A percentile compares a stretch with the other conserved stretches of the same genome.
Evolutionary conservation across 2,797 vertebrate species (phyloP).

Genomic region (Fistularia tabacaria): DNA sequence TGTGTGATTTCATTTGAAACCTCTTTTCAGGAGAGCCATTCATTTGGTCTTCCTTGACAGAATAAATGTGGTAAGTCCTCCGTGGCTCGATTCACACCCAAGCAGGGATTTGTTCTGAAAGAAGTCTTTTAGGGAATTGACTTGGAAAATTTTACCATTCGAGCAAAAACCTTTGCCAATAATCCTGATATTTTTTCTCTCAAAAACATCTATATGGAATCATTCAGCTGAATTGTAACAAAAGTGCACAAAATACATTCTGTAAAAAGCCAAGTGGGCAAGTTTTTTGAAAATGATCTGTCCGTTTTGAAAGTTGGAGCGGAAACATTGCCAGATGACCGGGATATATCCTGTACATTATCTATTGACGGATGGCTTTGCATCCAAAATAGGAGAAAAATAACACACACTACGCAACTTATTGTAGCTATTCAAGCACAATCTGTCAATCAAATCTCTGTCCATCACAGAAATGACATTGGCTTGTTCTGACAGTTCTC

Average conservation of each 20-base stretch:
- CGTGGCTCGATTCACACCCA: slow-evolving; percentile 18
- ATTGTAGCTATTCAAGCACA: too few relatives aligned
- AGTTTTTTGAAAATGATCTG: too few relatives aligned
- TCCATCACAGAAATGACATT: too few relatives aligned
- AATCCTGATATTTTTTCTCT: too few relatives aligned
- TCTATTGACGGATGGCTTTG: slow-evolving; percentile 8
- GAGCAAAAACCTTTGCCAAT: not conserved
- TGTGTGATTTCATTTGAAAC: slow-evolving; percentile 20
- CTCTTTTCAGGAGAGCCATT: slow-evolving; percentile 25
- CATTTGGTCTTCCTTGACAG: slow-evolving; percentile 11
- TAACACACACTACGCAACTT: not conserved
- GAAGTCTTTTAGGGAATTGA: not conserved
- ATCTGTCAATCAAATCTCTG: too few relatives aligned
- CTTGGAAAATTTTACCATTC: slow-evolving; percentile 18
- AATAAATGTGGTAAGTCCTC: slow-evolving; percentile 15
- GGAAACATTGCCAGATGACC: slow-evolving; percentile 32
- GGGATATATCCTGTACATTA: slow-evolving; percentile 27
- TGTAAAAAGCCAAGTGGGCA: too few relatives aligned
- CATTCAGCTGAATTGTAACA: too few relatives aligned
- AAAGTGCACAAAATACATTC: too few relatives aligned
- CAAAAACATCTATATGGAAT: too few relatives aligned
- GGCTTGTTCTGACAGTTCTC: too few relatives aligned
- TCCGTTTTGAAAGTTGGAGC: too few relatives aligned
- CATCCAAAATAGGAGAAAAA: slow-evolving; percentile 11
- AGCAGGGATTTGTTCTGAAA: slow-evolving; percentile 23